Conservation (phyloP, 1,140 invertebrate genomes). For the Temnothorax longispinosus region DNA sequence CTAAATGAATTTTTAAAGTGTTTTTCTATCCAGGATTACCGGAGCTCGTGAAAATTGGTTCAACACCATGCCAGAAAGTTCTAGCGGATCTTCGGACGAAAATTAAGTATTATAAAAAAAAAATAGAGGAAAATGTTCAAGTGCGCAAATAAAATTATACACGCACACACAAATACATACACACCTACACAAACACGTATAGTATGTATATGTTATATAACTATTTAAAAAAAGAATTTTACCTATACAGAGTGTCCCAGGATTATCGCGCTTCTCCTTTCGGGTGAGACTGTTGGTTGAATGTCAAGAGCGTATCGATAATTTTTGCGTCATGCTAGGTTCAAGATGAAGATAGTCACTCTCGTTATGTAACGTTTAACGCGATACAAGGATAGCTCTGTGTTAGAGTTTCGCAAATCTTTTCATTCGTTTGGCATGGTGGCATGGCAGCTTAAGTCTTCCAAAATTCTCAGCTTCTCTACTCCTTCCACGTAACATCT, state of each 20-base stretch:
- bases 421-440: slow-evolving; percentile 7
- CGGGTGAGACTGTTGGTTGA: slow-evolving; percentile 2
- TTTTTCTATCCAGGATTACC: slow-evolving; percentile 80
- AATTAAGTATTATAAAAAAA: slow-evolving; percentile 64
- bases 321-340: neutral
- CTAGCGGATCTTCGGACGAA: slow-evolving; percentile 85
- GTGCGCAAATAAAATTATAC: slow-evolving; percentile 45
- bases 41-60: slow-evolving; percentile 89
- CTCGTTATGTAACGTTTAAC: neutral
- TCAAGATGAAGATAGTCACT: neutral
- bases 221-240: slow-evolving; percentile 25
- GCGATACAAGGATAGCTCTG: neutral
- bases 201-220: slow-evolving; percentile 37
- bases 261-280: slow-evolving; percentile 21
- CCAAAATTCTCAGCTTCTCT: slow-evolving; percentile 29
- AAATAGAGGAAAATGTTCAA: slow-evolving; percentile 51
- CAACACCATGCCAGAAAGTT: slow-evolving; percentile 88
- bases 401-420: neutral
- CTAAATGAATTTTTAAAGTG: neutral
- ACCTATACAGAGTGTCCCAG: slow-evolving; percentile 49
- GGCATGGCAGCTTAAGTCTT: slow-evolving; percentile 15
- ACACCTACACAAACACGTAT: slow-evolving; percentile 5
- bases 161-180: slow-evolving; percentile 8
- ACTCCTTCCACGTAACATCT: neutral
- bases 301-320: neutral